Conservation (phyloP, 1,140 invertebrate genomes). For the Samia ricini region DNA sequence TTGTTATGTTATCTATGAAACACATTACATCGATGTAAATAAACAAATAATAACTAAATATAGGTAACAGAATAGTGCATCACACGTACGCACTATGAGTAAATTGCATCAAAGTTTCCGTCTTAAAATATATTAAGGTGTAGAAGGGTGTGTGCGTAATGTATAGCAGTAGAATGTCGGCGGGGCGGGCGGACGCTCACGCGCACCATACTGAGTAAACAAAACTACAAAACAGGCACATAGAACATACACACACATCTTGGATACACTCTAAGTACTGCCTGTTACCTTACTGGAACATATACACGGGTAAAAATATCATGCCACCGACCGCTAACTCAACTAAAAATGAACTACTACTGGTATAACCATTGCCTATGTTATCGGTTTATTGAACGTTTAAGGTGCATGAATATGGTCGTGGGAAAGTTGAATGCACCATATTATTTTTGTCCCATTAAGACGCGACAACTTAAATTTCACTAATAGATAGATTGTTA, state of each 20-base stretch:
- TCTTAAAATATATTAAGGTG: background rate
- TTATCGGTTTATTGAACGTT: background rate
- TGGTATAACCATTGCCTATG: background rate
- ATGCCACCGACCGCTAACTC: slow-evolving; percentile 11
- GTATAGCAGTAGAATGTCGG: slow-evolving; percentile 12
- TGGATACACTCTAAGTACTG: slow-evolving; percentile 32
- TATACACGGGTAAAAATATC: slow-evolving; percentile 19
- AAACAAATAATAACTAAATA: background rate
- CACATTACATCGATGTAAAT: background rate
- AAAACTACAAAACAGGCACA: slow-evolving; percentile 44
- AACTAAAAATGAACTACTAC: slow-evolving; percentile 8
- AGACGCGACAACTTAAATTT: background rate
- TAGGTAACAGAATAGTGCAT: background rate
- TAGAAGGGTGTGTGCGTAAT: background rate
- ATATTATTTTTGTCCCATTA: background rate
- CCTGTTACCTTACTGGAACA: slow-evolving; percentile 29
- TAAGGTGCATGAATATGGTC: background rate
- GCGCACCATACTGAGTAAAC: slow-evolving; percentile 62
- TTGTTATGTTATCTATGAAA: background rate
- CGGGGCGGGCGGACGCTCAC: slow-evolving; percentile 35
- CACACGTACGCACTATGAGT: background rate
- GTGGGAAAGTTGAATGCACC: background rate
- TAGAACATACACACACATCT: slow-evolving; percentile 37
- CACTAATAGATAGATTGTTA: too few relatives aligned
- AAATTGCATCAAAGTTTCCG: background rate